These are phyloP conservation scores for Drosophila dives DNA, from an alignment of 2,888 invertebrate genomes.

Conservation along the genomic window DNA sequence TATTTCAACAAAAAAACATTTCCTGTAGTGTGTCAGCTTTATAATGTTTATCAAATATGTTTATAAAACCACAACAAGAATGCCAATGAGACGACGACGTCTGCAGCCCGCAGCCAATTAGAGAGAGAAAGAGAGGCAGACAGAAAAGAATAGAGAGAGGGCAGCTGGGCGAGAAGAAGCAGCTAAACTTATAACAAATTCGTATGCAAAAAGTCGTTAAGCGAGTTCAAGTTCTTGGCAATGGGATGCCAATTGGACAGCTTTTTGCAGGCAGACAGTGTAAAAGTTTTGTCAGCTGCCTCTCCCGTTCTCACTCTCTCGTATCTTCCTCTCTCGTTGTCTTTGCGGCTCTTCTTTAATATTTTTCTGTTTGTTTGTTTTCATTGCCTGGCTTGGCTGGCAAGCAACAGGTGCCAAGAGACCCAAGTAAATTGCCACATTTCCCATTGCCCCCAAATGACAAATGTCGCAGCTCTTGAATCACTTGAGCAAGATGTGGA, in stretches of 20 bases:
- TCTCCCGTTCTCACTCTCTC: slow-evolving; percentile 17
- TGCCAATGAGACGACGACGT: slow-evolving; percentile 61
- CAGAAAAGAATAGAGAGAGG: neutral
- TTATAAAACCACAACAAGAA: slow-evolving; percentile 13
- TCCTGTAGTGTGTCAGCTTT: slow-evolving; percentile 16
- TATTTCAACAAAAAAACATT: slow-evolving; percentile 26
- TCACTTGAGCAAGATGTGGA: slow-evolving; percentile 10
- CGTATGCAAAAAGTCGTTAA: slow-evolving; percentile 44
- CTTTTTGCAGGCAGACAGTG: slow-evolving; percentile 54
- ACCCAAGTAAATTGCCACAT: slow-evolving; percentile 28
- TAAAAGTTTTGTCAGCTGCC: slow-evolving; percentile 56
- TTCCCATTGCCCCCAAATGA: slow-evolving; percentile 9
- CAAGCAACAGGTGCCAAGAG: slow-evolving; percentile 64
- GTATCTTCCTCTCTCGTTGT: slow-evolving; percentile 4
- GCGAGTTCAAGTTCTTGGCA: slow-evolving; percentile 77
- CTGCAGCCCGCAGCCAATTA: too few relatives aligned
- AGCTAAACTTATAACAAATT: slow-evolving; percentile 16
- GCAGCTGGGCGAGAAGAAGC: slow-evolving; percentile 9
- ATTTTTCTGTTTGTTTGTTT: slow-evolving; percentile 19
- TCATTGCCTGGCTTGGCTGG: slow-evolving; percentile 17
- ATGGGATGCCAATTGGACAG: slow-evolving; percentile 56
- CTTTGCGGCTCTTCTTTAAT: neutral
- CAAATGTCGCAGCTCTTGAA: slow-evolving; percentile 13
- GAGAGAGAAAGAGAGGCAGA: slow-evolving; percentile 20
- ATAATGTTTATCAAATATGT: slow-evolving; percentile 11